phyloP scores from a whole-genome alignment of 2,113 vertebrate species.

The Xiphias gladius region DNA sequence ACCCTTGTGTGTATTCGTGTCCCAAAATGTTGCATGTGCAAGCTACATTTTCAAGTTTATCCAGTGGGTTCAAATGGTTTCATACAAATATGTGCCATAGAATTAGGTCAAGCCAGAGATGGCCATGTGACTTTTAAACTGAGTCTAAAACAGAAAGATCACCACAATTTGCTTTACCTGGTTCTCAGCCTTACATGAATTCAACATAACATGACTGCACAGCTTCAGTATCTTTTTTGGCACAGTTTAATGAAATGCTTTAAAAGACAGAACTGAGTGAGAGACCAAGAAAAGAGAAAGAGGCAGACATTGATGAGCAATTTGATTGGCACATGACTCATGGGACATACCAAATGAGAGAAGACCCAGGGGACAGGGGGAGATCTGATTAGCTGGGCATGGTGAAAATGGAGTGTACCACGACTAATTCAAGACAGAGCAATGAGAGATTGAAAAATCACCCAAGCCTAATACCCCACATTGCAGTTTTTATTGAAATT shows the following conservation, averaged over 20 bases:
- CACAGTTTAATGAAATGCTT: slow-evolving; percentile 67
- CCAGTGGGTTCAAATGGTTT: too few species aligned
- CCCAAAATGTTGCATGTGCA: too few species aligned
- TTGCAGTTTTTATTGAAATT: slow-evolving; percentile 79
- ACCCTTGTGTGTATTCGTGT: too few species aligned
- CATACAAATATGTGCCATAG: neutral
- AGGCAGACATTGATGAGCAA: slow-evolving; percentile 78
- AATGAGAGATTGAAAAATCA: slow-evolving; percentile 75
- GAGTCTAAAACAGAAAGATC: neutral
- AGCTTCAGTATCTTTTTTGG: slow-evolving; percentile 58
- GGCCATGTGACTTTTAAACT: neutral
- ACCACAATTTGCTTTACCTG: neutral
- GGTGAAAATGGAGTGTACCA: slow-evolving; percentile 77
- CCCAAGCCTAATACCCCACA: slow-evolving; percentile 56
- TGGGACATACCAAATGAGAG: slow-evolving; percentile 78
- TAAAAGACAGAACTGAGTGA: slow-evolving; percentile 40
- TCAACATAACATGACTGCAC: slow-evolving; percentile 17
- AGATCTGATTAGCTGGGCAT: slow-evolving; percentile 77
- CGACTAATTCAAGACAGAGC: slow-evolving; percentile 77
- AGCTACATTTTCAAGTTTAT: too few species aligned
- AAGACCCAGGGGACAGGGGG: slow-evolving; percentile 61
- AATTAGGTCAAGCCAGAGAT: neutral
- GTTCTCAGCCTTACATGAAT: slow-evolving; percentile 5
- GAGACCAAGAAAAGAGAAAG: slow-evolving; percentile 41
- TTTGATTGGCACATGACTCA: slow-evolving; percentile 81